These are phyloP conservation scores for Catostomus latipinnis DNA, from an alignment of 2,797 vertebrate genomes.

Conservation along the genomic window DNA sequence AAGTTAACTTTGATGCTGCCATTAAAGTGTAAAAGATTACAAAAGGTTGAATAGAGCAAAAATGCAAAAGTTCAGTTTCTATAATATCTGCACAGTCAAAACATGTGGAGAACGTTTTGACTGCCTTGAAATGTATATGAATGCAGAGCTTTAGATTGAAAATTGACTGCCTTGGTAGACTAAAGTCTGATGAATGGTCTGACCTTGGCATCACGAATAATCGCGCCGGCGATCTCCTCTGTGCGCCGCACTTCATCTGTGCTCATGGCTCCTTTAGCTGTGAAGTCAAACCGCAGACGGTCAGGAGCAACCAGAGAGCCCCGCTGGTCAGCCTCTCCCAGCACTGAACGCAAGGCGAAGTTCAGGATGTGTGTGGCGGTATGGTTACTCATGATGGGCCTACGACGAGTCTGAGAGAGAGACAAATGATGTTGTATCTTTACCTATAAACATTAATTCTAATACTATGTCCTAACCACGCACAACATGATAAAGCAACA, in stretches of 20 bases:
- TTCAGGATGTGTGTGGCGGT: slow-evolving; percentile 97
- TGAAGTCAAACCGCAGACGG: slow-evolving; percentile 95
- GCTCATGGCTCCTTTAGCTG: slow-evolving; percentile 92
- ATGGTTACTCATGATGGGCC: slow-evolving; percentile 97
- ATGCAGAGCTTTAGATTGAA: too few species aligned
- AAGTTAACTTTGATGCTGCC: not conserved
- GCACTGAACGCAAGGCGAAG: slow-evolving; percentile 88
- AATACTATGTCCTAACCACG: too few species aligned
- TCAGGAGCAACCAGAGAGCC: slow-evolving; percentile 94
- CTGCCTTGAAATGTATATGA: not conserved
- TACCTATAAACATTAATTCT: too few species aligned
- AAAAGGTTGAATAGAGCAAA: not conserved
- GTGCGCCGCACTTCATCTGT: slow-evolving; percentile 87
- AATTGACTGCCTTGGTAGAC: too few species aligned
- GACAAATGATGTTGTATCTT: not conserved
- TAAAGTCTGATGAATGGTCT: not conserved
- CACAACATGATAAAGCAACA: too few species aligned
- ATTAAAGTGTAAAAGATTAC: not conserved
- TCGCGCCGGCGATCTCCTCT: slow-evolving; percentile 84
- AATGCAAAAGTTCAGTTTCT: not conserved
- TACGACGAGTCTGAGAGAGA: slow-evolving; percentile 81
- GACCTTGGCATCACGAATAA: slow-evolving; percentile 93
- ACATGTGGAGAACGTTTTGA: not conserved
- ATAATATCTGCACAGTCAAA: slow-evolving; percentile 9
- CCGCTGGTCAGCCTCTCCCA: slow-evolving; percentile 95